A percentile compares a stretch with the other conserved stretches of the same genome.
Conservation (phyloP, 2,888 invertebrate genomes). For the Coecobrya sp. region DNA sequence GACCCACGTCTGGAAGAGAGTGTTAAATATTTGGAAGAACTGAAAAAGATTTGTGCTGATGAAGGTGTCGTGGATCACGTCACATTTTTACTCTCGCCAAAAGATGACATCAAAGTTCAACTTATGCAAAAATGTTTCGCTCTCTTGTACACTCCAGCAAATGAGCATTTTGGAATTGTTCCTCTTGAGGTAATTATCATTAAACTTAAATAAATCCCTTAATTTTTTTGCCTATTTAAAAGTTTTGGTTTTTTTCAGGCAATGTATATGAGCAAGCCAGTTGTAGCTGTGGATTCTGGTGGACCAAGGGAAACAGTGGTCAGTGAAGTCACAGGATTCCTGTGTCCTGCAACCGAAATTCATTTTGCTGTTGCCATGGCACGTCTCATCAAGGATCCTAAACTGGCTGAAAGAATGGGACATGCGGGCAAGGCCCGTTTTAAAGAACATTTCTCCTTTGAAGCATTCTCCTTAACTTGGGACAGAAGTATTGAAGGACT, state of each 20-base stretch:
- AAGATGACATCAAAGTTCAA: conserved; percentile 94
- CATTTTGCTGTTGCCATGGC: conserved; percentile 94
- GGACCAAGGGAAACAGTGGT: conserved; percentile 98
- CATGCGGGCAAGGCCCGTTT: conserved; percentile 92
- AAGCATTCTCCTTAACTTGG: conserved; percentile 92
- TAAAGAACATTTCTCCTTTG: conserved; percentile 94
- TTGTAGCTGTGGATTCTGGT: conserved; percentile 98
- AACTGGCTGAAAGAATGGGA: conserved; percentile 91
- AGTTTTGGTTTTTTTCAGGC: conserved; percentile 89
- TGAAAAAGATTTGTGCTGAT: conserved; percentile 91
- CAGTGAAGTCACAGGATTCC: conserved; percentile 93
- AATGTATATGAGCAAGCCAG: conserved; percentile 97
- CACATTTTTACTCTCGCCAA: conserved; percentile 95
- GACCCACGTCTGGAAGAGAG: conserved; percentile 96
- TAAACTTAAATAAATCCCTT: no score
- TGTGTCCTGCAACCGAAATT: conserved; percentile 91
- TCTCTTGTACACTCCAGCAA: conserved; percentile 97
- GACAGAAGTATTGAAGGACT: conserved; percentile 88
- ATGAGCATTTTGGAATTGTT: conserved; percentile 99
- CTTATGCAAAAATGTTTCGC: conserved; percentile 93
- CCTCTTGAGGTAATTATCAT: conserved; percentile 92
- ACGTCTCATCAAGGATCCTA: conserved; percentile 90
- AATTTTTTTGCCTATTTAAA: no score
- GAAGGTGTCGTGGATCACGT: conserved; percentile 92
- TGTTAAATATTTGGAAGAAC: conserved; percentile 93